A percentile compares a stretch with the other conserved stretches of the same genome.
phyloP scores from a whole-genome alignment of 2,113 vertebrate genomes.

The Delphinus delphis region DNA sequence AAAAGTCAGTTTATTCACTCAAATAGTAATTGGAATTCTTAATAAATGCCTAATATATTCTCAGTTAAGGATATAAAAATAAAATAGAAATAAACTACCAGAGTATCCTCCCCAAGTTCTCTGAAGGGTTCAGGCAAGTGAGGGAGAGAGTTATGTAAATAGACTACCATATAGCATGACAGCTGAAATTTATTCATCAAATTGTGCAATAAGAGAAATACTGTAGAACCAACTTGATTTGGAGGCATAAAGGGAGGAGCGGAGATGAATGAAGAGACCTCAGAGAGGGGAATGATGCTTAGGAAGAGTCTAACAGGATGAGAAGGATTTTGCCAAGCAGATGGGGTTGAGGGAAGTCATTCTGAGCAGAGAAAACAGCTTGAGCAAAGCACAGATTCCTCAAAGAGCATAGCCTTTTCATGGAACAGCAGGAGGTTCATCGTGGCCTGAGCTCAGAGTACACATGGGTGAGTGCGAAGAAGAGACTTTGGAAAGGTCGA shows the following conservation, averaged over 20 bases:
- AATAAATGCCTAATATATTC: neutral
- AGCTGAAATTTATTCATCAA: neutral
- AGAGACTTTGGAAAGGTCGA: neutral
- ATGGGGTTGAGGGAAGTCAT: neutral
- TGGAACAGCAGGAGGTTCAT: neutral
- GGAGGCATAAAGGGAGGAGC: neutral
- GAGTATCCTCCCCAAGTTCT: neutral
- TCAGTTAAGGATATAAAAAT: neutral
- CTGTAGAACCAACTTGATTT: neutral
- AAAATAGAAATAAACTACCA: neutral
- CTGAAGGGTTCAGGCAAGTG: neutral
- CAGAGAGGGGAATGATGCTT: neutral
- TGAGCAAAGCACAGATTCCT: neutral
- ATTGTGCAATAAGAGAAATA: neutral
- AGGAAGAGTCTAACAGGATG: neutral
- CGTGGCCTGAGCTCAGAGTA: neutral
- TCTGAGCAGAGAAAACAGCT: neutral
- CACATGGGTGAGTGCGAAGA: accelerated
- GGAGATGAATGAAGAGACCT: neutral
- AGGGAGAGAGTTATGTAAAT: neutral
- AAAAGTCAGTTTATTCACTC: neutral
- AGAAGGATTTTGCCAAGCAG: neutral
- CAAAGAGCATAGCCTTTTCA: neutral
- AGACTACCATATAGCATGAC: neutral
- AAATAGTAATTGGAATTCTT: neutral